Percentiles rank a stretch among this genome's conserved stretches.
Evolutionary conservation across 2,113 vertebrate genomes (phyloP).

Genomic region (Hippocampus comes): DNA sequence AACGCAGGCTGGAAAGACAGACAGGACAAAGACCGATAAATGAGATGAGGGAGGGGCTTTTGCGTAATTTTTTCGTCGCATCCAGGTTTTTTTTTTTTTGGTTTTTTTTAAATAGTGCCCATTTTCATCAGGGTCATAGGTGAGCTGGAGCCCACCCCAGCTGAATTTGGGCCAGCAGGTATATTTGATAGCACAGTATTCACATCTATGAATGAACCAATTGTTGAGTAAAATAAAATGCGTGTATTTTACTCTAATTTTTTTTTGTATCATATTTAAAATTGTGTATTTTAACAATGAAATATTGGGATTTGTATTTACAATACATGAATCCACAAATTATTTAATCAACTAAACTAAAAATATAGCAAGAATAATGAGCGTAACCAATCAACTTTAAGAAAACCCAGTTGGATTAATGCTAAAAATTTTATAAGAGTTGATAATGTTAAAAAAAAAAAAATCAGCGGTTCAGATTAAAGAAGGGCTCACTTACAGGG

Average conservation of each 20-base stretch:
- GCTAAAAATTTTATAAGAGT: not conserved
- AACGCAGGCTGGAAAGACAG: conserved; percentile 78
- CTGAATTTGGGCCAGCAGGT: too few species aligned
- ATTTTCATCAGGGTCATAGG: too few species aligned
- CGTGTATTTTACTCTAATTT: too few species aligned
- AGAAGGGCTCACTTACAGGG: conserved; percentile 77
- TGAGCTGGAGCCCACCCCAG: too few species aligned
- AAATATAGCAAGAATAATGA: not conserved
- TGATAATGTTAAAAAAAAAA: not conserved
- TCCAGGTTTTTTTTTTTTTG: not conserved
- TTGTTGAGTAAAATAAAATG: too few species aligned
- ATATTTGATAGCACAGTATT: too few species aligned
- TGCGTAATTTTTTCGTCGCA: not conserved
- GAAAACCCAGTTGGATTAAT: not conserved
- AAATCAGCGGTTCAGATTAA: too few species aligned
- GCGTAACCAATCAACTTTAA: not conserved
- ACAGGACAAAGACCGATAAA: not conserved
- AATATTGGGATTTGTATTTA: not conserved
- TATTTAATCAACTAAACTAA: not conserved
- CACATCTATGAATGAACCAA: too few species aligned
- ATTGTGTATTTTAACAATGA: too few species aligned
- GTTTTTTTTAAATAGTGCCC: too few species aligned
- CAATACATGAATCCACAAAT: not conserved
- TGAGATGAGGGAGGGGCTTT: not conserved
- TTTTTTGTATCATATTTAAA: too few species aligned